Base-by-base conservation (phyloP, 2,113 vertebrate species). In the Lepisosteus osseus region DNA sequence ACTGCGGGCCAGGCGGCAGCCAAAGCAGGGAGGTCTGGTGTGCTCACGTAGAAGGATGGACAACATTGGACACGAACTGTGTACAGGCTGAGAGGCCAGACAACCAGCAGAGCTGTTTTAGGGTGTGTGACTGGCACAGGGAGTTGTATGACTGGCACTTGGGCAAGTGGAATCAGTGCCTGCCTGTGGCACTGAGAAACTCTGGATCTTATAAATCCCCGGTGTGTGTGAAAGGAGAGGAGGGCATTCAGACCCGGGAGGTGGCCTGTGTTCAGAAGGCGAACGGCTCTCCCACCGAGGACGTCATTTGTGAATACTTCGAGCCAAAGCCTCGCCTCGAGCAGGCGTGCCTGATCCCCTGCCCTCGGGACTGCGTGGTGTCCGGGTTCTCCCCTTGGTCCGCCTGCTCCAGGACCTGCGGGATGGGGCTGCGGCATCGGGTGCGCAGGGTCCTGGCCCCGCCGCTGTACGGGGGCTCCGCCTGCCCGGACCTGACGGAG, bases 21-120 rank as follows among this genome's bases (percentile, higher is more conserved):
- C 97, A 99, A 74, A 98, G 94, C 1, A 90, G 97, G 51, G 95
- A 95, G 0, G 96, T 99, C 57, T 99, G 97, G 97, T 99, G 97
- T 0, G 95, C 96, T 74, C 97, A 99, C 0, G 91, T 91, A 72
- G 97, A 99, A 29, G 97, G 97, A 70, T 98, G 97, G 97, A 98
- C 96, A 0, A 99, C 97, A 0, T 85, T 99, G 54, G 93, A 94
- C 68, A 96, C 93, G 0, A 99, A 99, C 90, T 99, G 97, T 78
- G 93, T 88, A 78, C 95, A 94, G 84, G 79, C 69, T 0, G 89
- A 91, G 74, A 88, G 95, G 8, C 97, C 97, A 0, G 93, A 91
- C 73, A 98, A 95, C 90, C 96, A 98, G 85, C 95, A 96, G 59
- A 93, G 92, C 80, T 99, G 97, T 63, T 99, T 99, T 86, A 92